phyloP scores from a whole-genome alignment of 2,797 vertebrate genomes.

The Tangara arthus region DNA sequence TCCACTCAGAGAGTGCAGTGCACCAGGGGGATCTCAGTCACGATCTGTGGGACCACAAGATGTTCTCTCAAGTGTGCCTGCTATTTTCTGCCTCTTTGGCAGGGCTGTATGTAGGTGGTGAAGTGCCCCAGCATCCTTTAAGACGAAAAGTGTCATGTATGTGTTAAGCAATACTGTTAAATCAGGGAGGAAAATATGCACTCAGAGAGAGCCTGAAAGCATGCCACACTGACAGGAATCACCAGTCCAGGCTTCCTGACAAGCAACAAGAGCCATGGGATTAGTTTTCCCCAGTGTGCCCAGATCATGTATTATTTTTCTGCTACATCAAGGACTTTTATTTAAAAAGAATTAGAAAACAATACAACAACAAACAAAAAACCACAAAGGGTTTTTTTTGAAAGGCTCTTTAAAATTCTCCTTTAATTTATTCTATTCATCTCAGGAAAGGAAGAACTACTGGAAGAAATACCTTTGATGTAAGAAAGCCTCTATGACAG shows the following conservation, averaged over 20 bases:
- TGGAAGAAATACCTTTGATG: not conserved
- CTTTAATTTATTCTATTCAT: not conserved
- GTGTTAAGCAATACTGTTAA: constrained; percentile 4
- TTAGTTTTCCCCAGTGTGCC: not conserved
- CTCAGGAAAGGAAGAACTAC: not conserved
- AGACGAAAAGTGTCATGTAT: not conserved
- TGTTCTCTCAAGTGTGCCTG: not conserved
- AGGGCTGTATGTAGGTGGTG: not conserved
- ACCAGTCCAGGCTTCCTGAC: not conserved
- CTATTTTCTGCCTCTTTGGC: not conserved
- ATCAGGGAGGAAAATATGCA: not conserved
- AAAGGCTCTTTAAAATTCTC: not conserved
- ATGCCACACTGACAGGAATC: not conserved
- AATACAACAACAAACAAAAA: not conserved
- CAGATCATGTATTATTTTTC: not conserved
- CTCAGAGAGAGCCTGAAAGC: not conserved
- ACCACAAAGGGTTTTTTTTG: accelerated
- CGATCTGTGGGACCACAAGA: not conserved
- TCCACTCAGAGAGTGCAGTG: not conserved
- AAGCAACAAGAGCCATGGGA: not conserved
- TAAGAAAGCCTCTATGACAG: not conserved
- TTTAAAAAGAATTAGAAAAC: not conserved
- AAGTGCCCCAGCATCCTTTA: not conserved
- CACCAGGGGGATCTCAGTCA: not conserved
- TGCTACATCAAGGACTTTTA: not conserved